Conservation (phyloP, 2,888 invertebrate genomes). For the Phaonia tiefii region DNA sequence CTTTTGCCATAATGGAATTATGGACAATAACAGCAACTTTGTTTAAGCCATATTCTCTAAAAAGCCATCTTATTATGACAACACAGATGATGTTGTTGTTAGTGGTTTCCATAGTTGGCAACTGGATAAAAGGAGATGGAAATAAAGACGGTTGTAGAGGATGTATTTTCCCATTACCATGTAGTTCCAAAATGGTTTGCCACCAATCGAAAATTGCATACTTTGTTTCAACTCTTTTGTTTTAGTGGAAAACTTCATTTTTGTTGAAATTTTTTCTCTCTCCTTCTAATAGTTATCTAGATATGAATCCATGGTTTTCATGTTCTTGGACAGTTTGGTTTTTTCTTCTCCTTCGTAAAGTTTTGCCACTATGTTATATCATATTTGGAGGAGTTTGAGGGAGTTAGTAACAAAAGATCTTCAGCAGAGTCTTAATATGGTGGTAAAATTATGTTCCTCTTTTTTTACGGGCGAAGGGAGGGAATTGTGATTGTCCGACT, state of each 20-base stretch:
- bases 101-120: not conserved
- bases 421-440: constrained; percentile 16
- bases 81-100: constrained; percentile 37
- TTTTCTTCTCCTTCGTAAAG: not conserved
- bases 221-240: constrained; percentile 48
- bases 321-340: constrained; percentile 55
- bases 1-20: constrained; percentile 66
- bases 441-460: constrained; percentile 12
- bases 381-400: constrained; percentile 34
- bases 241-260: not conserved
- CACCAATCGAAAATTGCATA: constrained; percentile 13
- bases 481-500: constrained; percentile 1
- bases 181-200: constrained; percentile 53
- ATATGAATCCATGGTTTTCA: constrained; percentile 67
- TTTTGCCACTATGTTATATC: constrained; percentile 60
- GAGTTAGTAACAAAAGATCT: not conserved
- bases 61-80: constrained; percentile 35
- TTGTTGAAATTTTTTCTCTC: constrained; percentile 28
- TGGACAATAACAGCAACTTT: constrained; percentile 65
- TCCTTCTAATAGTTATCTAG: constrained; percentile 60
- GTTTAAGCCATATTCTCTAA: constrained; percentile 20
- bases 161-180: not conserved
- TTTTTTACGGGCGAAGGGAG: too few species aligned
- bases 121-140: constrained; percentile 32
- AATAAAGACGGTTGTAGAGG: constrained; percentile 50